Conservation (phyloP, 2,888 invertebrate genomes). For the Cataglyphis livida region DNA sequence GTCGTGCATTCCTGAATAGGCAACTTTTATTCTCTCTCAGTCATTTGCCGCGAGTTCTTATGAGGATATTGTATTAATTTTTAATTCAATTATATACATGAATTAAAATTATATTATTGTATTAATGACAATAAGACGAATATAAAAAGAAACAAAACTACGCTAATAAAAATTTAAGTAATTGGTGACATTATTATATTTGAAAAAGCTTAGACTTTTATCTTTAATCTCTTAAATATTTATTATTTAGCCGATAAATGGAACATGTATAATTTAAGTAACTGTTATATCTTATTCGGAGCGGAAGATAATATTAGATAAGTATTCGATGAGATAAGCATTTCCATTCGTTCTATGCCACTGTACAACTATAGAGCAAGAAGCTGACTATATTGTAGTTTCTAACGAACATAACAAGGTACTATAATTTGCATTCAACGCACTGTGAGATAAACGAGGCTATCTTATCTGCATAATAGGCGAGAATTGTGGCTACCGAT, state of each 20-base stretch:
- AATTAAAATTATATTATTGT: neutral
- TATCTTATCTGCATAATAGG: constrained; percentile 29
- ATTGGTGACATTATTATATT: neutral
- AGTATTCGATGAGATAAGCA: constrained; percentile 9
- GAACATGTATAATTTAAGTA: constrained; percentile 7
- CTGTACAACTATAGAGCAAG: neutral
- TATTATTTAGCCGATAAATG: neutral
- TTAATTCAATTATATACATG: neutral
- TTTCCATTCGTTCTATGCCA: neutral
- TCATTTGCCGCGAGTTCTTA: neutral
- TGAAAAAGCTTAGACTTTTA: neutral
- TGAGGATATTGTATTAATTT: neutral
- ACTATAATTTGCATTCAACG: constrained; percentile 30
- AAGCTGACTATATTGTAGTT: neutral
- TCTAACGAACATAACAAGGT: constrained; percentile 1
- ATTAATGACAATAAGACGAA: neutral
- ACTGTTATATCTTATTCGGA: neutral
- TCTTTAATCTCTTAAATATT: neutral
- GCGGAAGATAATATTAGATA: constrained; percentile 10
- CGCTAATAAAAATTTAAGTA: neutral
- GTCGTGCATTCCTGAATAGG: constrained; percentile 15
- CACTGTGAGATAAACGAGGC: neutral
- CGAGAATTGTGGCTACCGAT: constrained; percentile 14
- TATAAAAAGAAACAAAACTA: neutral
- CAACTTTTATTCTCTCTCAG: neutral